A percentile compares a stretch with the other conserved stretches of the same genome.
Evolutionary conservation across 1,140 invertebrate species (phyloP).

Genomic region (Cephus cinctus): DNA sequence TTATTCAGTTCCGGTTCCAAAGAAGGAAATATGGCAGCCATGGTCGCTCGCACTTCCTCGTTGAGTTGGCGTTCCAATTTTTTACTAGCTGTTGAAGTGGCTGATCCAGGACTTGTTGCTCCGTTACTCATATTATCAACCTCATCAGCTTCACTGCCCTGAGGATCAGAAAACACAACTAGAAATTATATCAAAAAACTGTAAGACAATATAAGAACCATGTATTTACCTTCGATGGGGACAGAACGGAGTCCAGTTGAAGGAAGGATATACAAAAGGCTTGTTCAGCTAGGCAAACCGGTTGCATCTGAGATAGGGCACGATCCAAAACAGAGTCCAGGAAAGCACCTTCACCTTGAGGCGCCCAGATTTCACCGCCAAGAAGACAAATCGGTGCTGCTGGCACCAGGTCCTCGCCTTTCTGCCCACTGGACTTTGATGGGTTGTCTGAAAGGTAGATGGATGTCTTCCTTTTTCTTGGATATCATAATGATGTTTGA

Average conservation of each 20-base stretch:
- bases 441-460: slow-evolving; percentile 29
- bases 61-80: slow-evolving; percentile 70
- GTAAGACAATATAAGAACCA: slow-evolving; percentile 2
- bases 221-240: slow-evolving; percentile 47
- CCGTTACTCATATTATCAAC: slow-evolving; percentile 36
- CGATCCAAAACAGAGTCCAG: slow-evolving; percentile 74
- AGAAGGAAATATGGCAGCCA: slow-evolving; percentile 83
- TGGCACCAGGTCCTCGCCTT: slow-evolving; percentile 42
- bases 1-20: slow-evolving; percentile 83
- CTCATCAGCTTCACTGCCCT: slow-evolving; percentile 41
- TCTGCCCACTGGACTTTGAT: slow-evolving; percentile 41
- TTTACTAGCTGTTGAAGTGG: slow-evolving; percentile 56
- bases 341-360: slow-evolving; percentile 46
- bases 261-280: slow-evolving; percentile 95
- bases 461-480: too few relatives aligned
- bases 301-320: slow-evolving; percentile 85
- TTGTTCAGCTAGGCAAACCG: slow-evolving; percentile 91
- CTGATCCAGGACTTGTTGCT: slow-evolving; percentile 43
- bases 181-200: background rate
- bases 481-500: background rate
- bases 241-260: slow-evolving; percentile 70
- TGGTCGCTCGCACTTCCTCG: slow-evolving; percentile 79
- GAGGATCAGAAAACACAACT: background rate
- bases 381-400: slow-evolving; percentile 48
- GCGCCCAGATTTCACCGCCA: slow-evolving; percentile 43